Evolutionary conservation across 2,113 vertebrate species (phyloP).

Genomic region (Burhinus oedicnemus): DNA sequence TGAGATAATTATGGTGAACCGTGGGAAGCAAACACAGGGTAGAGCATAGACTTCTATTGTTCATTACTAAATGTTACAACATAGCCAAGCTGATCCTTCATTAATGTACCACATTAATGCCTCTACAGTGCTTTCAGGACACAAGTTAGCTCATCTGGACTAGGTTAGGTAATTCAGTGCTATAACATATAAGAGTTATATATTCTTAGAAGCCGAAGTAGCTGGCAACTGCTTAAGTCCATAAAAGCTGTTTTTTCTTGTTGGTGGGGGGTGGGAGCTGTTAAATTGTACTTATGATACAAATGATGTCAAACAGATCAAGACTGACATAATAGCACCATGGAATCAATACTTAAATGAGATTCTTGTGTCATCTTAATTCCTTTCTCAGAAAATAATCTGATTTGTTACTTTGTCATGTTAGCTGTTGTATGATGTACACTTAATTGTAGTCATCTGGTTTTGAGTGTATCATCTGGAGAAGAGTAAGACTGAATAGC

Average conservation of each 20-base stretch:
- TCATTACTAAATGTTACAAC: background rate
- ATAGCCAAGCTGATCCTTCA: background rate
- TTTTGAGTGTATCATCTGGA: background rate
- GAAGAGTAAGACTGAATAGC: background rate
- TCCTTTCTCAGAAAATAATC: background rate
- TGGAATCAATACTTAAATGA: background rate
- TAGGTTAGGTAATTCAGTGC: background rate
- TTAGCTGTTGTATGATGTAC: background rate
- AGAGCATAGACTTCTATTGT: accelerated
- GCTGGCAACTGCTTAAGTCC: background rate
- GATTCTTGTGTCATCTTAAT: background rate
- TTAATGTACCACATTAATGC: background rate
- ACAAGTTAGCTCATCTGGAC: background rate
- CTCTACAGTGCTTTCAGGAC: background rate
- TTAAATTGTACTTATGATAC: background rate
- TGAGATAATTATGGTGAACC: background rate
- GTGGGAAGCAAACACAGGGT: background rate
- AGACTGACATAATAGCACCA: background rate
- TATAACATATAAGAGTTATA: background rate
- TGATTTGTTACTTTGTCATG: background rate
- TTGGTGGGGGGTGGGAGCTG: accelerated
- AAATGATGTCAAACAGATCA: background rate
- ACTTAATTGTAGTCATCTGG: background rate
- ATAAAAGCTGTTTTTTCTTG: background rate
- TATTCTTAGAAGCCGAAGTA: background rate